Conservation (phyloP, 1,140 invertebrate genomes). For the Pseudomyrmex gracilis region DNA sequence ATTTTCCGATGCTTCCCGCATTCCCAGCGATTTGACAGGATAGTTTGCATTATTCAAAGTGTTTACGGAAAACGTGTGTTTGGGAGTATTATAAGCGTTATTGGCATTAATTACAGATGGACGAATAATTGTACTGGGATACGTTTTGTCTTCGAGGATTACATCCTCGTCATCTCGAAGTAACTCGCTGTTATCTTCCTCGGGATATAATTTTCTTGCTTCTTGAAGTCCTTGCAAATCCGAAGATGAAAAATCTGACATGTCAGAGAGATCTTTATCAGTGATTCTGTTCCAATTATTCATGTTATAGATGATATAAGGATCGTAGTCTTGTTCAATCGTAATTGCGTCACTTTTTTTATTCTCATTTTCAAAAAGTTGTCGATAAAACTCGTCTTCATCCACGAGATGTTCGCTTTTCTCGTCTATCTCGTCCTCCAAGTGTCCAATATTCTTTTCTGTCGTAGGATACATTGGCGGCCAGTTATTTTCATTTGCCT, state of each 20-base stretch:
- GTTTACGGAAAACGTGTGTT: conserved; percentile 2
- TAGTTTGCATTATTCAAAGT: conserved; percentile 23
- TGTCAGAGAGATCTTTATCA: neutral
- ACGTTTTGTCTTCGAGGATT: neutral
- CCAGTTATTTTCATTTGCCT: conserved; percentile 4
- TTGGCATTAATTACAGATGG: conserved; percentile 8
- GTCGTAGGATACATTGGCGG: neutral
- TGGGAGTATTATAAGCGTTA: conserved; percentile 12
- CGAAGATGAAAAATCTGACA: neutral
- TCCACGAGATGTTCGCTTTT: neutral
- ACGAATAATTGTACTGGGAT: neutral
- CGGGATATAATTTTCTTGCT: neutral
- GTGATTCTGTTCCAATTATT: neutral
- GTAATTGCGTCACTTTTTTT: neutral
- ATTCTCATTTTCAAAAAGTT: conserved; percentile 13
- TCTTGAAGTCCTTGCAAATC: conserved; percentile 4
- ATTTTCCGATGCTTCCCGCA: neutral
- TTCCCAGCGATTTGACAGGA: neutral
- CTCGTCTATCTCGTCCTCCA: neutral
- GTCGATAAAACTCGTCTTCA: neutral
- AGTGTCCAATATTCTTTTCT: neutral
- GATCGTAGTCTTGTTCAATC: neutral
- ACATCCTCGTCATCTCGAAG: neutral
- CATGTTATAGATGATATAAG: neutral
- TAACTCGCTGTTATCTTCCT: conserved; percentile 20